Conservation (phyloP, 2,888 invertebrate genomes). For the Abrostola tripartita region DNA sequence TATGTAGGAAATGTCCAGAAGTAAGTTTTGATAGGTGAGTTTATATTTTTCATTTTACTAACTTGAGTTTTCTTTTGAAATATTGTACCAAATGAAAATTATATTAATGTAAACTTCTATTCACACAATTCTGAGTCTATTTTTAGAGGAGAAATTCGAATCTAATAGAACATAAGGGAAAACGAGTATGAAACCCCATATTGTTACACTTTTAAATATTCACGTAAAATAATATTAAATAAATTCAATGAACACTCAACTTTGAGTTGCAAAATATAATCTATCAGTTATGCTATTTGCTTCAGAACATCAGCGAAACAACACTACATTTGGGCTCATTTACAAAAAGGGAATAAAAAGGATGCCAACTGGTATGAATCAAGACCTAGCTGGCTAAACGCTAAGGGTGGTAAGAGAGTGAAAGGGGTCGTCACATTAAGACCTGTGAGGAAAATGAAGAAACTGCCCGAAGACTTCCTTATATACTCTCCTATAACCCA, state of each 20-base stretch:
- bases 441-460: slow-evolving; percentile 60
- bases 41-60: background rate
- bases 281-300: background rate
- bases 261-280: background rate
- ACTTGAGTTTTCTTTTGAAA: background rate
- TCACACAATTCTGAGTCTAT: too few relatives aligned
- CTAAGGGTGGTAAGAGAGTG: slow-evolving; percentile 61
- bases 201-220: too few relatives aligned
- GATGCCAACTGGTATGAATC: slow-evolving; percentile 67
- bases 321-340: slow-evolving; percentile 75
- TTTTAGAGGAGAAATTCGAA: too few relatives aligned
- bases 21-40: slow-evolving; percentile 80
- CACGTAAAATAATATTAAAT: too few relatives aligned
- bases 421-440: slow-evolving; percentile 58
- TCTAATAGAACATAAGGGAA: too few relatives aligned
- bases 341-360: slow-evolving; percentile 68
- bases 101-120: too few relatives aligned
- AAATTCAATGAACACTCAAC: background rate
- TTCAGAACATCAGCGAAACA: slow-evolving; percentile 78
- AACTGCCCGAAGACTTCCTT: slow-evolving; percentile 73
- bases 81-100: too few relatives aligned
- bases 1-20: slow-evolving; percentile 82
- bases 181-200: too few relatives aligned
- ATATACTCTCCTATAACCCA: slow-evolving; percentile 72
- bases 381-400: slow-evolving; percentile 69